Conservation (phyloP, 2,888 invertebrate genomes). For the Drosophila dives region DNA sequence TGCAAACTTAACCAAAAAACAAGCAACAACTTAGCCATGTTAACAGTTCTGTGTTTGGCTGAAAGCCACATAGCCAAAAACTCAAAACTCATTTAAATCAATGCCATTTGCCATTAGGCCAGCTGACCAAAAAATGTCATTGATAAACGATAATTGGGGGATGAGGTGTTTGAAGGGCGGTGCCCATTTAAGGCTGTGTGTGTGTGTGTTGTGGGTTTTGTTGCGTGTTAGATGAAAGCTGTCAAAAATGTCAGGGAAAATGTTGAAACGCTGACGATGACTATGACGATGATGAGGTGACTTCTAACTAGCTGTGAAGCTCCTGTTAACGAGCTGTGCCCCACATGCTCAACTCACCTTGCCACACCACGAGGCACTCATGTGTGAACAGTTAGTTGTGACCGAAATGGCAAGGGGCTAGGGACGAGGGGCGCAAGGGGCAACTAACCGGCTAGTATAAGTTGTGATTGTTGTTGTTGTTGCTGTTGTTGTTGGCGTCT, state of each 20-base stretch:
- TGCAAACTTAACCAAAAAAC: not conserved
- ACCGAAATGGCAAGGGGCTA: constrained; percentile 1
- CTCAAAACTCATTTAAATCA: constrained; percentile 64
- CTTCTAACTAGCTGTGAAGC: constrained; percentile 80
- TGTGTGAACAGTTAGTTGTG: constrained; percentile 61
- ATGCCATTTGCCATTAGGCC: constrained; percentile 56
- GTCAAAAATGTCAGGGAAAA: constrained; percentile 65
- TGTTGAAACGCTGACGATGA: constrained; percentile 48
- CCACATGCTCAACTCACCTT: constrained; percentile 24
- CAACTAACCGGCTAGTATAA: constrained; percentile 33
- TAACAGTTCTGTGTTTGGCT: constrained; percentile 5
- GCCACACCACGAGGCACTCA: constrained; percentile 45
- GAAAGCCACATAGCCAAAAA: constrained; percentile 44
- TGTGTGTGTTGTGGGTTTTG: constrained; percentile 55
- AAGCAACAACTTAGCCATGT: not conserved
- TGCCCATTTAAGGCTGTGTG: not conserved
- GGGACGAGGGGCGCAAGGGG: constrained; percentile 6
- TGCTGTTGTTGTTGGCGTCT: constrained; percentile 66
- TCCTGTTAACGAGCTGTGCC: constrained; percentile 76
- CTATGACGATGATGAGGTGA: constrained; percentile 62
- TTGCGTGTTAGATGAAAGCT: constrained; percentile 62
- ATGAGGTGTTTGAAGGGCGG: constrained; percentile 6
- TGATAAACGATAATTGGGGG: constrained; percentile 44
- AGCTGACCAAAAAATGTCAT: constrained; percentile 61
- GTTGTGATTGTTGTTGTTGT: constrained; percentile 23